Evolutionary conservation across 2,113 vertebrate species (phyloP).

Genomic region (Ceyx melanurus): DNA sequence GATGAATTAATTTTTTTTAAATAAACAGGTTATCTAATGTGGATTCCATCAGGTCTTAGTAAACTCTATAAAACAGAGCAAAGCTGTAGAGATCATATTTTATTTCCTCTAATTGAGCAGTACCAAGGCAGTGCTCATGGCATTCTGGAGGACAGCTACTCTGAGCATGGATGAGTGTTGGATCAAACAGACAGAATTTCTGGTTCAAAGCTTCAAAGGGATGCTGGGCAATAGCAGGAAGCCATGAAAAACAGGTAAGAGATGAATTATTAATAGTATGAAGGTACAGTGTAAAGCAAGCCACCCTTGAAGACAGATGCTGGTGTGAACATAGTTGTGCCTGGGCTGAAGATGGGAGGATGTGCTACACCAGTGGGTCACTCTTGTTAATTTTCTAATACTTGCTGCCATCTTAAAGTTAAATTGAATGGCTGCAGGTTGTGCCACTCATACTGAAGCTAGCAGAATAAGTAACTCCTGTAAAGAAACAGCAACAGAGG

Average conservation of each 20-base stretch:
- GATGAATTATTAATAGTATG: background rate
- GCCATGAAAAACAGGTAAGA: background rate
- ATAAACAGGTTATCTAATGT: background rate
- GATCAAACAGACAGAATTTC: background rate
- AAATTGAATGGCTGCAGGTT: background rate
- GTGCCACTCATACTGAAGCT: background rate
- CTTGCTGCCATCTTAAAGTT: background rate
- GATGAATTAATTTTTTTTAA: background rate
- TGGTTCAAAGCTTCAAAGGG: background rate
- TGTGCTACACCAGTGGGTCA: background rate
- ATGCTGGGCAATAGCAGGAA: background rate
- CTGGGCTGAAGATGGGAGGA: background rate
- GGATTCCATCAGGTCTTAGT: background rate
- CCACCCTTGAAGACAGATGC: background rate
- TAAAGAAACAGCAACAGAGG: background rate
- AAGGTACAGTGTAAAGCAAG: background rate
- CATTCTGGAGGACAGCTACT: background rate
- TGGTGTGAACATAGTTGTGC: background rate
- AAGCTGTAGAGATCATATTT: background rate
- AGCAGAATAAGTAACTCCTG: background rate
- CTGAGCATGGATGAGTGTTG: fast-evolving
- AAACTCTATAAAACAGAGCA: background rate
- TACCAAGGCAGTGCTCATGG: background rate
- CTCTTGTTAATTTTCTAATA: background rate
- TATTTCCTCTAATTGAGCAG: background rate